These are phyloP conservation scores for Cassiopea andromeda DNA, from an alignment of 30 jellyfish, hydroid and myxozoan genomes.

Conservation along the genomic window DNA sequence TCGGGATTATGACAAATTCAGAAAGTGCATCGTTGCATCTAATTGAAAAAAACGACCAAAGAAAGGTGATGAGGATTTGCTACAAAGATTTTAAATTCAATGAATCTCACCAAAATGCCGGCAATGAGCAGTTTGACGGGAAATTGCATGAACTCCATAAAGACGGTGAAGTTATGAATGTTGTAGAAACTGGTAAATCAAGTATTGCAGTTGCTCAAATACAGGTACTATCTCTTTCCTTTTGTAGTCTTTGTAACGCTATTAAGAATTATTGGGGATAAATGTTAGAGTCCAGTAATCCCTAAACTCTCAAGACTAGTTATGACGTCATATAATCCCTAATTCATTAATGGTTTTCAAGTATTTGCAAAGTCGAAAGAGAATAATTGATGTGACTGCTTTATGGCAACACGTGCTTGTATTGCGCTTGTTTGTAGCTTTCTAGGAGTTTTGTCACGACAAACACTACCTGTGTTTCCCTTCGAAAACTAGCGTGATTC, in stretches of 20 bases:
- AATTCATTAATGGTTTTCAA: too few species aligned
- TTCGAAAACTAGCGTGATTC: not conserved
- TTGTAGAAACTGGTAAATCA: conserved; percentile 70
- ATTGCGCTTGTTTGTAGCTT: too few species aligned
- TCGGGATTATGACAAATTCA: conserved; percentile 72
- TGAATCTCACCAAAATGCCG: not conserved
- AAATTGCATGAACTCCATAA: conserved; percentile 2
- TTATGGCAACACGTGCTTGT: too few species aligned
- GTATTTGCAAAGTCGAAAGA: too few species aligned
- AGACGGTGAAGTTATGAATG: conserved; percentile 55
- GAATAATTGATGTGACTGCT: too few species aligned
- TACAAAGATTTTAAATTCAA: conserved; percentile 30
- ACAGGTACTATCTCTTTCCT: not conserved
- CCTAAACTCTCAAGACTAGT: too few species aligned
- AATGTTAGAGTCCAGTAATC: too few species aligned
- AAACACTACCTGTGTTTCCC: not conserved
- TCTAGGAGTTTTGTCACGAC: too few species aligned
- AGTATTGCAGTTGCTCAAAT: not conserved
- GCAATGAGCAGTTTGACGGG: conserved; percentile 10
- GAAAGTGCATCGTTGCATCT: conserved; percentile 70
- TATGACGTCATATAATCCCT: too few species aligned
- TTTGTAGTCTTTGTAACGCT: too few species aligned
- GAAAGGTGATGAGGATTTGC: conserved; percentile 33
- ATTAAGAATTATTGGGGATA: too few species aligned
- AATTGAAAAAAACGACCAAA: conserved; percentile 42